Percentiles rank a stretch among this genome's conserved stretches.
phyloP scores from a whole-genome alignment of 2,113 vertebrate species.

The Xiphorhynchus elegans region DNA sequence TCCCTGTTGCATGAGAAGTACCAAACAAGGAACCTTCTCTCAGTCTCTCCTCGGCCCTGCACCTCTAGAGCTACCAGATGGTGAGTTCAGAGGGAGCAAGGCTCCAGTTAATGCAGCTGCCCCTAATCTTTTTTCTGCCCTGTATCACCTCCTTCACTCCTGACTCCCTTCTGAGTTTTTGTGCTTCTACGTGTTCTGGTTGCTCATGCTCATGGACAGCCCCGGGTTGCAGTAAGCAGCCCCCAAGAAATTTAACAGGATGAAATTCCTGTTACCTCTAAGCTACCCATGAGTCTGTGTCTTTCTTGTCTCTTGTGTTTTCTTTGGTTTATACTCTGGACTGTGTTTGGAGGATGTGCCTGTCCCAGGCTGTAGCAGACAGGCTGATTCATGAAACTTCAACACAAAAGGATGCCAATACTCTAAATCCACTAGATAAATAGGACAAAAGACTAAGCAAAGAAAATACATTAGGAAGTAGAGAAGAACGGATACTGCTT shows the following conservation, averaged over 20 bases:
- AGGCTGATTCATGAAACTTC: slow-evolving; percentile 43
- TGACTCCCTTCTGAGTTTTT: background rate
- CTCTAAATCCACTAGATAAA: slow-evolving; percentile 48
- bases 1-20: background rate
- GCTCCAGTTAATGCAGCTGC: background rate
- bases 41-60: fast-evolving
- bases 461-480: slow-evolving; percentile 10
- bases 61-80: background rate
- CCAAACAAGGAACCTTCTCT: background rate
- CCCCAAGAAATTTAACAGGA: background rate
- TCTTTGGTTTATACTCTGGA: background rate
- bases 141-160: background rate
- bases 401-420: slow-evolving; percentile 14
- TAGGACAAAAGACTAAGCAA: slow-evolving; percentile 42
- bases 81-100: background rate
- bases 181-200: background rate
- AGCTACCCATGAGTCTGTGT: background rate
- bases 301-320: background rate
- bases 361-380: background rate
- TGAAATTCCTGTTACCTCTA: background rate
- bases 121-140: background rate
- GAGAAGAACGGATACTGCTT: slow-evolving; percentile 12
- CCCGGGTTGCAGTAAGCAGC: background rate
- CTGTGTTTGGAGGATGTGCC: background rate
- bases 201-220: background rate